Evolutionary conservation across 2,888 invertebrate species (phyloP), one percentile per base, ranked within the genome.

Genomic region (Lomographa bimaculata): DNA sequence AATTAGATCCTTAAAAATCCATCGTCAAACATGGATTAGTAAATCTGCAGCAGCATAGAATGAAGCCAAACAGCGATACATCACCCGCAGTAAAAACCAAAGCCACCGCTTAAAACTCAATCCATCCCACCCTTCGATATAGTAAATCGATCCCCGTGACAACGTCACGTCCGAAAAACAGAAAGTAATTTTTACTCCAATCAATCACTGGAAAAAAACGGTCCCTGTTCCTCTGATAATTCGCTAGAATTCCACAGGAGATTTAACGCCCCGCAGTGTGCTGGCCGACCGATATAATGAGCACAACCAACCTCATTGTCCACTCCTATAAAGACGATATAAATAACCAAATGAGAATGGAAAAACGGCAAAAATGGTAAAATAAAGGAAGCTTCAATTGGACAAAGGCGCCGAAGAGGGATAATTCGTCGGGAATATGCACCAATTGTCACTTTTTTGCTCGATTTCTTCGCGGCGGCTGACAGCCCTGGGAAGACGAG

Each of bases 311-410:
- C 35, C 70, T 75, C 72, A 73, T 75, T 77, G 79, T 79, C 66
- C 71, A 60, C 54, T 57, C 66, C 74, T 78, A 84, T 85, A 85
- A 84, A 81, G 81, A 79, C 71, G 69, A 85, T 71, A 87, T 85
- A 87, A 86, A 87, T 87, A 87, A 85, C 84, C 87, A 89, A 89
- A 87, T 89, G 87, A 85, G 87, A 84, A 83, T 77, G 81, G 84
- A 82, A 82, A 85, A 87, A 85, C 77, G 81, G 82, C 79, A 81
- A 84, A 87, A 87, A 87, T 80, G 78, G 81, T 75, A 68, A 82
- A 83, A 86, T 84, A 86, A 87, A 84, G 83, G 75, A 77, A 77
- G 77, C 36, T 77, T 76, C 83, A 82, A 85, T 83, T 85, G 79
- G 76, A 85, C 87, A 87, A 85, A 87, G 87, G 83, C 86, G 82